Percentiles rank a stretch among this genome's conserved stretches.
phyloP scores from a whole-genome alignment of 2,797 vertebrate species.

The Fundulus diaphanus region DNA sequence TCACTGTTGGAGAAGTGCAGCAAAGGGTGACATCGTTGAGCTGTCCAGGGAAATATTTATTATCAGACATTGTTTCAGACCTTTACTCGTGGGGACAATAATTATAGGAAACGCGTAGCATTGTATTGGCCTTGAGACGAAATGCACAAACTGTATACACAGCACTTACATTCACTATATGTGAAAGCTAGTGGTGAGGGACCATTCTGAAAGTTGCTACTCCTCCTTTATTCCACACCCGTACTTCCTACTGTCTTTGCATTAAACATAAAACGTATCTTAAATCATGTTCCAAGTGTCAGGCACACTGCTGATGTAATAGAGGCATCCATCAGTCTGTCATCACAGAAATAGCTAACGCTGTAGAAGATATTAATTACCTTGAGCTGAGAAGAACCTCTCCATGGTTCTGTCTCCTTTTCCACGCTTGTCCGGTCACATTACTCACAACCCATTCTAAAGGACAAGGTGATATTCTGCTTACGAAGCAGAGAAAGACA shows the following conservation, averaged over 20 bases:
- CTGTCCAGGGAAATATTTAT: too few species aligned
- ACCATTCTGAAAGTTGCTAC: neutral
- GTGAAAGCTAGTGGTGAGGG: neutral
- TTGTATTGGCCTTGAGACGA: neutral
- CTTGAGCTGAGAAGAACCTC: slow-evolving; percentile 63
- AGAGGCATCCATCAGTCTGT: slow-evolving; percentile 77
- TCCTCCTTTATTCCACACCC: neutral
- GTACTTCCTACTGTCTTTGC: slow-evolving; percentile 7
- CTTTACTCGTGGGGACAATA: neutral
- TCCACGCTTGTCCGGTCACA: slow-evolving; percentile 78
- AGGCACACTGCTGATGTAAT: slow-evolving; percentile 53
- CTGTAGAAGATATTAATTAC: slow-evolving; percentile 82
- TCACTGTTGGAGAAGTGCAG: neutral
- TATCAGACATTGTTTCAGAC: neutral
- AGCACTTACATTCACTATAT: neutral
- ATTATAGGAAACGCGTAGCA: neutral
- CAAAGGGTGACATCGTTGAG: neutral
- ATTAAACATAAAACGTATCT: slow-evolving; percentile 51
- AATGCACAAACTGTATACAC: neutral
- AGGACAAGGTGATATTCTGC: slow-evolving; percentile 74
- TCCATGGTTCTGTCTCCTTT: slow-evolving; percentile 67
- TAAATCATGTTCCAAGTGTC: slow-evolving; percentile 53
- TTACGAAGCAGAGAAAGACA: slow-evolving; percentile 66
- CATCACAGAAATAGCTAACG: slow-evolving; percentile 47
- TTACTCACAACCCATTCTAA: slow-evolving; percentile 78